Evolutionary conservation across 1,140 invertebrate genomes (phyloP), one percentile per base, ranked within the genome.

Genomic region (Drosophila insularis): DNA sequence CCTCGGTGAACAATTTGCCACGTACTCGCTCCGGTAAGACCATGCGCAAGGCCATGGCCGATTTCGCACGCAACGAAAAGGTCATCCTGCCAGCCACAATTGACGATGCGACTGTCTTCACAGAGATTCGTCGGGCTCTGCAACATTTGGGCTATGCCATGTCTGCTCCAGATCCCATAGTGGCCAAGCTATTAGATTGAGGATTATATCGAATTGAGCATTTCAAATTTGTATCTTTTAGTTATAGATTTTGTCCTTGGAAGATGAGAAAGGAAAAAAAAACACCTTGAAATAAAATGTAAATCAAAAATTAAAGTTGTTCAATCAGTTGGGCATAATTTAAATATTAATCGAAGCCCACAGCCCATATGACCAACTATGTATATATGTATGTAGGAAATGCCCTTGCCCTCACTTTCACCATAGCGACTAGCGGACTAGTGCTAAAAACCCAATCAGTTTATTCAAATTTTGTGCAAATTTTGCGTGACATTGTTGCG

Each of bases 61-160:
- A 96, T 78, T 93, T 98, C 71, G 97, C 97, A 0, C 94, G 95
- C 40, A 96, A 96, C 7, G 96, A 97, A 91, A 91, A 92, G 23
- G 94, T 97, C 0, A 95, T 96, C 92, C 94, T 98, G 90, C 95
- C 97, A 53, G 94, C 96, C 2, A 98, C 97, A 1, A 97, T 98
- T 61, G 97, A 98, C 92, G 97, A 98, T 93, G 94, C 96, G 14
- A 94, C 93, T 60, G 96, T 98, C 1, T 98, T 97, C 84, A 92
- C 92, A 3, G 95, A 96, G 84, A 96, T 91, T 35, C 72, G 96
- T 81, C 82, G 93, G 31, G 95, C 95, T 2, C 92, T 98, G 61
- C 95, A 96, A 82, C 95, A 95, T 82, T 91, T 96, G 53, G 96
- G 96, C 3, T 96, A 95, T 79, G 96, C 96, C 2, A 94, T 94